A percentile compares a stretch with the other conserved stretches of the same genome.
Evolutionary conservation across 2,888 invertebrate genomes (phyloP).

Genomic region (Sarcophaga subvicina): DNA sequence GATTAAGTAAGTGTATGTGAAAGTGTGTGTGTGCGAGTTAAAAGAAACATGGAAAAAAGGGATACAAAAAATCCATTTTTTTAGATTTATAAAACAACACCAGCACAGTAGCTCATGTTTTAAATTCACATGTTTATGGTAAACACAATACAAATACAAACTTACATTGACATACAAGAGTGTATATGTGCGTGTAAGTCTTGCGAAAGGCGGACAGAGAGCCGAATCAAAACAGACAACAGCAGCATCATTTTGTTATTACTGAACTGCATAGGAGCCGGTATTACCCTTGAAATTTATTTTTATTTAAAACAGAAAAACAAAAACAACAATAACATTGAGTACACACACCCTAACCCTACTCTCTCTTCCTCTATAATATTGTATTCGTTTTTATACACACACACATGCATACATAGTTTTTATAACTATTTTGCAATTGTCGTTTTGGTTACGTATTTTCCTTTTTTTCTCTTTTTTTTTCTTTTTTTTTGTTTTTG

Average conservation of each 20-base stretch:
- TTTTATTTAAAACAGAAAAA: constrained; percentile 23
- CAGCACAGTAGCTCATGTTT: constrained; percentile 62
- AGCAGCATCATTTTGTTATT: constrained; percentile 64
- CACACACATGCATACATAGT: background rate
- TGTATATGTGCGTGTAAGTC: background rate
- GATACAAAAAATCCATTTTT: constrained; percentile 26
- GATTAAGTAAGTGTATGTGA: constrained; percentile 6
- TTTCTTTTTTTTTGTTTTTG: no score
- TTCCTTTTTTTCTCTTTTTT: background rate
- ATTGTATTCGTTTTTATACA: background rate
- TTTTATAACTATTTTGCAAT: background rate
- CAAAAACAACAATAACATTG: background rate
- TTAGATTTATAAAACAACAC: constrained; percentile 52
- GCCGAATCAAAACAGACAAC: constrained; percentile 58
- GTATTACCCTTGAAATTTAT: constrained; percentile 69
- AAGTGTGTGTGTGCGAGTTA: background rate
- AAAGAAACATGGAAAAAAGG: constrained; percentile 12
- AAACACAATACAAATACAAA: constrained; percentile 13
- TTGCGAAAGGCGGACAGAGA: constrained; percentile 30
- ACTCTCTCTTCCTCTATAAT: background rate
- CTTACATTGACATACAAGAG: constrained; percentile 20
- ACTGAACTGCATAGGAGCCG: constrained; percentile 70
- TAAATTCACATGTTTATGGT: constrained; percentile 23
- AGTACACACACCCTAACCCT: constrained; percentile 10
- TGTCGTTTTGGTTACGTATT: constrained; percentile 20